Conservation (phyloP, 2,113 vertebrate species). For the Tyto alba region DNA sequence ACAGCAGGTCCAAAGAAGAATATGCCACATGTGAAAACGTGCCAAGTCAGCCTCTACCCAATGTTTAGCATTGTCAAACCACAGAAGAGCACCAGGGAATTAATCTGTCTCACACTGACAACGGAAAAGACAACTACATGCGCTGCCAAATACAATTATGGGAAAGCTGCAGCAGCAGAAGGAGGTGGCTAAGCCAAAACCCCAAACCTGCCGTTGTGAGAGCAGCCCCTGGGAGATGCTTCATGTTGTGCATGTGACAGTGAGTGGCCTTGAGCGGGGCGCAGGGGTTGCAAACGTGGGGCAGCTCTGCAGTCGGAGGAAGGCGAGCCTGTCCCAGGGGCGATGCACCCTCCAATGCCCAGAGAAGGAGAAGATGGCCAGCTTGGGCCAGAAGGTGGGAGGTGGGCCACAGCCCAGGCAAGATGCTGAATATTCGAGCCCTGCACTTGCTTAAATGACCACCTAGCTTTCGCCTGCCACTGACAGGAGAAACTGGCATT, state of each 20-base stretch:
- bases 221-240: background rate
- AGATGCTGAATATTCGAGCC: background rate
- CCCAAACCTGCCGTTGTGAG: background rate
- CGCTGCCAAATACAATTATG: background rate
- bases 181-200: background rate
- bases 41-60: background rate
- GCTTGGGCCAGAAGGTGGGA: background rate
- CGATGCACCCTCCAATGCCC: background rate
- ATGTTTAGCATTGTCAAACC: background rate
- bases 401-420: background rate
- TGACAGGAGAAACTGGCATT: background rate
- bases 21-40: background rate
- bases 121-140: background rate
- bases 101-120: background rate
- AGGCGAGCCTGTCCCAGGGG: background rate
- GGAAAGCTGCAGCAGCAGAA: background rate
- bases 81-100: background rate
- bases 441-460: background rate
- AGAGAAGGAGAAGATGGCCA: background rate
- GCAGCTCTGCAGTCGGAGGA: background rate
- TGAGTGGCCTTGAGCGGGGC: fast-evolving
- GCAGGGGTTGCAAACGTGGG: fast-evolving
- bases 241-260: background rate
- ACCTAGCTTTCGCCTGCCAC: background rate
- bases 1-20: background rate